Evolutionary conservation across 2,797 vertebrate genomes (phyloP).

Genomic region (Sebastes iracundus): DNA sequence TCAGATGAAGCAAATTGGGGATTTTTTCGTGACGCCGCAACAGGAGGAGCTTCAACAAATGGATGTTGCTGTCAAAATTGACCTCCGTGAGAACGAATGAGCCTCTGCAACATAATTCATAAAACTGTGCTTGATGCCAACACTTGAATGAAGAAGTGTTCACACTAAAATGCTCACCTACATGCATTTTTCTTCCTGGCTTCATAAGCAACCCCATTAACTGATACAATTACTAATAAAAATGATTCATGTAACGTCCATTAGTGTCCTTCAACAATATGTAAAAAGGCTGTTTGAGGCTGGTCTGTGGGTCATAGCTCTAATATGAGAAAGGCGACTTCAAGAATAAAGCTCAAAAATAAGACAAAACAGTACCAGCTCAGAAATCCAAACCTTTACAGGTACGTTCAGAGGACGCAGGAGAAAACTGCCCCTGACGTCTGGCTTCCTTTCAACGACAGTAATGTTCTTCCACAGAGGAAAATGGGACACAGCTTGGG

Average conservation of each 20-base stretch:
- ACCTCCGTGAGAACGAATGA: not conserved
- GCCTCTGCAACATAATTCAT: not conserved
- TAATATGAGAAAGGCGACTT: not conserved
- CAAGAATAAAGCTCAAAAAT: not conserved
- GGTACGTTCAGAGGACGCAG: not conserved
- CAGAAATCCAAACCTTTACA: not conserved
- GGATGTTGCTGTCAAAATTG: not conserved
- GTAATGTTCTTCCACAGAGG: not conserved
- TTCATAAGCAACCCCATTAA: no score
- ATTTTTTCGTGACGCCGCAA: not conserved
- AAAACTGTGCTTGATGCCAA: not conserved
- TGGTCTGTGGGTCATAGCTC: not conserved
- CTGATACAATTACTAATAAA: not conserved
- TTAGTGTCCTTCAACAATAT: not conserved
- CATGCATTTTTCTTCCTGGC: not conserved
- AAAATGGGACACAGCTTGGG: constrained; percentile 1
- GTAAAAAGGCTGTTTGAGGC: not conserved
- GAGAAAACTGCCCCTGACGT: constrained; percentile 3
- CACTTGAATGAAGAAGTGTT: not conserved
- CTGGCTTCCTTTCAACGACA: not conserved
- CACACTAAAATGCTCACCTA: not conserved
- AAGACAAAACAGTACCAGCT: not conserved
- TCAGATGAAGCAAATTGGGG: not conserved
- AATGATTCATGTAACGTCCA: not conserved
- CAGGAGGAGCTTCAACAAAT: not conserved